phyloP scores from a whole-genome alignment of 2,797 vertebrate species.

The Telmatherina bonti region DNA sequence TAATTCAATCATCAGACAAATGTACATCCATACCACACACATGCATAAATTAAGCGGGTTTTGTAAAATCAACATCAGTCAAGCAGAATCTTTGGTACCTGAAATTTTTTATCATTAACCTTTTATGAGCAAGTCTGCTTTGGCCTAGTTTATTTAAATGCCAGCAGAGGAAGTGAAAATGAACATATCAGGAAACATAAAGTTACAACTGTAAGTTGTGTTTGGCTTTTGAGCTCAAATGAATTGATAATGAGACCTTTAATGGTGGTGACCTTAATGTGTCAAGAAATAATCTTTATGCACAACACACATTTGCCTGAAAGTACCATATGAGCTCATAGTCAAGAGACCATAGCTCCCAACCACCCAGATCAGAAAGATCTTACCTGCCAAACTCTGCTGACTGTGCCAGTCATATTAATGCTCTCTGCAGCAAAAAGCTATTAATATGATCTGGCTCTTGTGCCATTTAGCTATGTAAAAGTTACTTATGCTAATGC shows the following conservation, averaged over 20 bases:
- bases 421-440: no score
- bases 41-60: slow-evolving; percentile 31
- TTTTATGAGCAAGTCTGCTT: slow-evolving; percentile 53
- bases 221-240: no score
- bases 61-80: slow-evolving; percentile 43
- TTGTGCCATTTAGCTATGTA: not conserved
- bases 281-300: not conserved
- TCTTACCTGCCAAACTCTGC: no score
- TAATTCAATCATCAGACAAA: slow-evolving; percentile 25
- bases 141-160: slow-evolving; percentile 57
- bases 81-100: slow-evolving; percentile 31
- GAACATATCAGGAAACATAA: no score
- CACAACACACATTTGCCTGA: no score
- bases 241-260: no score
- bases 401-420: no score
- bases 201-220: no score
- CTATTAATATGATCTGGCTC: not conserved
- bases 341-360: no score
- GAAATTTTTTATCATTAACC: slow-evolving; percentile 46
- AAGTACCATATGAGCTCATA: no score
- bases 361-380: no score
- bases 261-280: not conserved
- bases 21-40: not conserved
- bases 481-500: not conserved
- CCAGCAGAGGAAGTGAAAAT: slow-evolving; percentile 29